A percentile compares a stretch with the other conserved stretches of the same genome.
Evolutionary conservation across 2,888 invertebrate species (phyloP).

Genomic region (Mamestra brassicae): DNA sequence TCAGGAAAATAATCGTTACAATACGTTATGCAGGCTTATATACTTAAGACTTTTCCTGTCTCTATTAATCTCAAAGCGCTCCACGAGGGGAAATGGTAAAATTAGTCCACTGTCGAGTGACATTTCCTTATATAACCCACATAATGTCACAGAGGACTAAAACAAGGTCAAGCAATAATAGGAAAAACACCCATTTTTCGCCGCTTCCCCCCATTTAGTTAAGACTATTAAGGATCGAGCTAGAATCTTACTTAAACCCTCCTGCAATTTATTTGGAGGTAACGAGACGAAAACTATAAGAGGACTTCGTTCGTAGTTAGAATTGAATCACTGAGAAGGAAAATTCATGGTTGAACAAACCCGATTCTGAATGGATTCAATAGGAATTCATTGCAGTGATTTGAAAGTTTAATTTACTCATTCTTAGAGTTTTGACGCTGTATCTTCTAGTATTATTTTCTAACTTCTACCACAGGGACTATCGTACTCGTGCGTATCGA

Average conservation of each 20-base stretch:
- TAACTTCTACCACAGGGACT: no score
- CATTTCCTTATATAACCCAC: constrained; percentile 25
- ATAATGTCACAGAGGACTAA: constrained; percentile 1
- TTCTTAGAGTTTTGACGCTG: no score
- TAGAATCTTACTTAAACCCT: neutral
- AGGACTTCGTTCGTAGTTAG: constrained; percentile 3
- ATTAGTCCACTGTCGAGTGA: constrained; percentile 30
- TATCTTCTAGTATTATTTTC: no score
- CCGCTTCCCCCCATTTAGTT: neutral
- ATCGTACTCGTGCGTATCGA: no score
- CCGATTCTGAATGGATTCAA: neutral
- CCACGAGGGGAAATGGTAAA: constrained; percentile 3
- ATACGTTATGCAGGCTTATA: constrained; percentile 22
- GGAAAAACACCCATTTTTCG: constrained; percentile 30
- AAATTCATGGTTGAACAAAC: constrained; percentile 32
- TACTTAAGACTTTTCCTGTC: constrained; percentile 21
- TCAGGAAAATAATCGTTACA: constrained; percentile 8
- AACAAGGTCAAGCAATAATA: constrained; percentile 18
- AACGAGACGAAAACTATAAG: constrained; percentile 13
- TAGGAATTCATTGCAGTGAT: constrained; percentile 14
- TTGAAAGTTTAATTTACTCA: no score
- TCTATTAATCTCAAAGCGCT: constrained; percentile 16
- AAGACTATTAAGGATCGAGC: constrained; percentile 2
- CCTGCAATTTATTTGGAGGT: constrained; percentile 22
- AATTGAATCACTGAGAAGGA: constrained; percentile 41